Conservation (phyloP, 2,113 vertebrate genomes). For the Takifugu bimaculatus region DNA sequence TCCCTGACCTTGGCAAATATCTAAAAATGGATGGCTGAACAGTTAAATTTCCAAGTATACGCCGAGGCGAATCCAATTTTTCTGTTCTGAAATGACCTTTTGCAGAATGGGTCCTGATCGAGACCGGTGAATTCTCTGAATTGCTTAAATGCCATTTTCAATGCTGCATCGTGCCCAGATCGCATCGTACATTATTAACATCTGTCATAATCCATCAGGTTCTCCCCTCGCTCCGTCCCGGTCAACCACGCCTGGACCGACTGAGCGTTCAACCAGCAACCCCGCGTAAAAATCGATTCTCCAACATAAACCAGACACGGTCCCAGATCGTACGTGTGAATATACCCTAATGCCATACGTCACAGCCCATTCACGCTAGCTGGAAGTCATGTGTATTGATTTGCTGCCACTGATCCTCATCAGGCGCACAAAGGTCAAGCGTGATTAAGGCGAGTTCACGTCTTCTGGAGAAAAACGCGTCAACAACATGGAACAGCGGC, state of each 20-base stretch:
- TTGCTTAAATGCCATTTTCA: constrained; percentile 23
- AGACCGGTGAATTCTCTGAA: constrained; percentile 15
- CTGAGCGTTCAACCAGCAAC: constrained; percentile 28
- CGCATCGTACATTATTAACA: constrained; percentile 34
- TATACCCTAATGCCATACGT: constrained; percentile 42
- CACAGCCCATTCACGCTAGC: constrained; percentile 47
- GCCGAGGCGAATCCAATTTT: constrained; percentile 11
- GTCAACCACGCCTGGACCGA: constrained; percentile 5
- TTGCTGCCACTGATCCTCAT: constrained; percentile 49
- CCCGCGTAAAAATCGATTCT: constrained; percentile 2
- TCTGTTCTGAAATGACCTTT: constrained; percentile 19
- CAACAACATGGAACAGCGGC: no score
- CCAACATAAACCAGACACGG: background rate
- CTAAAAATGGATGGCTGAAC: background rate
- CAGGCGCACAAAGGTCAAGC: constrained; percentile 56
- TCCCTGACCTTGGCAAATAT: background rate
- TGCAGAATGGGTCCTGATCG: constrained; percentile 4
- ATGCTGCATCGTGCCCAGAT: constrained; percentile 24
- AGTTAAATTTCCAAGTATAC: constrained; percentile 13
- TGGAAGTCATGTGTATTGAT: constrained; percentile 59
- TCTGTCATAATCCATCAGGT: constrained; percentile 40
- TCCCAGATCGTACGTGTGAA: background rate
- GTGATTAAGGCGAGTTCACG: constrained; percentile 1
- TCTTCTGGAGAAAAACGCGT: no score
- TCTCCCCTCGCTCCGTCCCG: constrained; percentile 22